Evolutionary conservation across 2,888 invertebrate genomes (phyloP).

Genomic region (Zelleria hepariella): DNA sequence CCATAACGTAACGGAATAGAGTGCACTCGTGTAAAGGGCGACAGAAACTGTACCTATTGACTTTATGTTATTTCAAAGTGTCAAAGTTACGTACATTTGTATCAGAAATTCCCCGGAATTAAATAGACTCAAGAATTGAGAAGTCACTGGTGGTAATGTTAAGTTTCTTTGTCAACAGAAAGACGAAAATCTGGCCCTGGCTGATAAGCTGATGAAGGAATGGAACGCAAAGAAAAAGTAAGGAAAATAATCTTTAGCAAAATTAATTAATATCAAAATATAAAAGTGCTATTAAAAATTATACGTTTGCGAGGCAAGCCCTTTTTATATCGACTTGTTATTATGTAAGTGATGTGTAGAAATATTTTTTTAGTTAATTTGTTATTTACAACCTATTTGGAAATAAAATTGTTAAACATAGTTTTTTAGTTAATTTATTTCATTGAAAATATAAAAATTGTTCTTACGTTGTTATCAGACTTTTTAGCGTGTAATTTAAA

Average conservation of each 20-base stretch:
- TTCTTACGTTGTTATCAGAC: neutral
- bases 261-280: neutral
- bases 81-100: too few relatives aligned
- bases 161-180: constrained; percentile 56
- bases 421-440: neutral
- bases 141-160: neutral
- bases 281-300: neutral
- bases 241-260: neutral
- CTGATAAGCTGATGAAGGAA: constrained; percentile 75
- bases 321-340: neutral
- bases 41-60: too few relatives aligned
- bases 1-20: too few relatives aligned
- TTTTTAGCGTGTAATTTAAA: too few relatives aligned
- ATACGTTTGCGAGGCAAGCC: neutral
- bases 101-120: too few relatives aligned
- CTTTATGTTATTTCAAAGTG: too few relatives aligned
- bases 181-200: constrained; percentile 79
- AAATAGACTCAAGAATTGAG: too few relatives aligned
- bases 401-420: neutral
- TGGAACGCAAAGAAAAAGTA: constrained; percentile 59
- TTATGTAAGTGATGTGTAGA: too few relatives aligned
- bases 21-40: too few relatives aligned
- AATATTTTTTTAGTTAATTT: too few relatives aligned
- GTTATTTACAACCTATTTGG: too few relatives aligned
- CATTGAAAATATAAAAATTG: neutral